Percentiles rank a stretch among this genome's conserved stretches.
Evolutionary conservation across 2,888 invertebrate genomes (phyloP).

Genomic region (Eupithecia dodoneata): DNA sequence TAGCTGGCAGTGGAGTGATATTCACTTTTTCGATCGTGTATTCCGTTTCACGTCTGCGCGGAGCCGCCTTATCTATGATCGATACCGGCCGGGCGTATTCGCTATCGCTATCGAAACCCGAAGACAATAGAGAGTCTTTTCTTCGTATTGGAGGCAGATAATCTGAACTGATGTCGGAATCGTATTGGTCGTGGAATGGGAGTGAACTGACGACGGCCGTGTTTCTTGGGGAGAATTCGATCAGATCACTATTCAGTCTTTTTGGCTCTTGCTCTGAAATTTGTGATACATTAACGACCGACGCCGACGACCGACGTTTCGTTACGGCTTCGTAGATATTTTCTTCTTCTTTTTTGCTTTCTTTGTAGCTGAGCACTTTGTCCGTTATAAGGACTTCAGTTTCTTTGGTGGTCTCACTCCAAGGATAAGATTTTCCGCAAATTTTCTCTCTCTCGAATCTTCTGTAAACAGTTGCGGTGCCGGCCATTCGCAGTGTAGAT

Average conservation of each 20-base stretch:
- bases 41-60: slow-evolving; percentile 59
- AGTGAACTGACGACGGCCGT: slow-evolving; percentile 47
- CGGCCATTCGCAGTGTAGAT: slow-evolving; percentile 87
- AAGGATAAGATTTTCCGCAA: slow-evolving; percentile 89
- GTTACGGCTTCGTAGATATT: slow-evolving; percentile 62
- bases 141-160: slow-evolving; percentile 58
- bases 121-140: slow-evolving; percentile 44
- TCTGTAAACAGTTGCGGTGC: slow-evolving; percentile 88
- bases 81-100: slow-evolving; percentile 70
- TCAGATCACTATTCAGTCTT: slow-evolving; percentile 66
- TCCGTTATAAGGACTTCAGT: slow-evolving; percentile 46
- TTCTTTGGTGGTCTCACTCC: slow-evolving; percentile 80
- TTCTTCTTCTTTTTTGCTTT: slow-evolving; percentile 43
- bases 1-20: slow-evolving; percentile 78
- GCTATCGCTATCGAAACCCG: slow-evolving; percentile 65
- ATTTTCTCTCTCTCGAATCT: slow-evolving; percentile 91
- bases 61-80: slow-evolving; percentile 74
- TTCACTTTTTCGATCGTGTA: slow-evolving; percentile 74
- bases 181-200: slow-evolving; percentile 59
- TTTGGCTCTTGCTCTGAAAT: slow-evolving; percentile 46
- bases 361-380: slow-evolving; percentile 41
- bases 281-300: slow-evolving; percentile 48
- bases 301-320: slow-evolving; percentile 53
- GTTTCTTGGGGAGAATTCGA: slow-evolving; percentile 69
- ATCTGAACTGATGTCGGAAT: slow-evolving; percentile 67